Evolutionary conservation across 2,888 invertebrate genomes (phyloP), one percentile per base, ranked within the genome.

Genomic region (Thecocarcelia acutangulata): DNA sequence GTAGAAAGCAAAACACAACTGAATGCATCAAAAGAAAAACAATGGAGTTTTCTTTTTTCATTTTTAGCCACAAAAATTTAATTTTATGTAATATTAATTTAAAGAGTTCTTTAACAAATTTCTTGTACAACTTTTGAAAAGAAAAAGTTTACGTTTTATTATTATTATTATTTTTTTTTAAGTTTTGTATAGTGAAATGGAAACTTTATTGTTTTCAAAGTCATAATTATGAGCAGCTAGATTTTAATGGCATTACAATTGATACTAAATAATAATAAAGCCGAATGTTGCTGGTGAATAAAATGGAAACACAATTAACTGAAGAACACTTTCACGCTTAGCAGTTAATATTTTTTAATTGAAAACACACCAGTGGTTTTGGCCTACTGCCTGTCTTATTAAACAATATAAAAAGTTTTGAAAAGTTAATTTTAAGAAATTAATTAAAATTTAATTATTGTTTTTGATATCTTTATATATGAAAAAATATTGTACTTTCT

Each of bases 261-360:
- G 33, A 6, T 33, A 33, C 33, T 8, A 33, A 33, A 33, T 33
- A 33, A 33, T 33, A 33, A 21, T 9, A 21, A 9, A 8, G 15
- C 15, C 8, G 21, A 58, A 8, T 58, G 19, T 13, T 40, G 50
- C 15, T 4, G 40, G 3, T 37, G 44, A 37, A 17, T 48, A 33
- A 44, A 46, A 63, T 44, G 40, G 15, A 59, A 58, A 58, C 5
- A 2, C 19, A 64, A 46, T 5, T 15, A 75, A 75, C 61, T 69
- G 54, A 42, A n/a, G 63, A 69, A 56, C 56, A 77, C 76, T 77
- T 69, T 77, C 63, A 77, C 63, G 56, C 52, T 68, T 52, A 9
- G 24, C 13, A 40, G 1, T 21, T 42, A 1, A 8, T 44, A 1
- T 19, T 40, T 21, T 59, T 21, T 0, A 8, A 1, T 3, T 19